A percentile compares a stretch with the other conserved stretches of the same genome.
Conservation (phyloP, 2,888 invertebrate genomes). For the Podotricha telesiphe region DNA sequence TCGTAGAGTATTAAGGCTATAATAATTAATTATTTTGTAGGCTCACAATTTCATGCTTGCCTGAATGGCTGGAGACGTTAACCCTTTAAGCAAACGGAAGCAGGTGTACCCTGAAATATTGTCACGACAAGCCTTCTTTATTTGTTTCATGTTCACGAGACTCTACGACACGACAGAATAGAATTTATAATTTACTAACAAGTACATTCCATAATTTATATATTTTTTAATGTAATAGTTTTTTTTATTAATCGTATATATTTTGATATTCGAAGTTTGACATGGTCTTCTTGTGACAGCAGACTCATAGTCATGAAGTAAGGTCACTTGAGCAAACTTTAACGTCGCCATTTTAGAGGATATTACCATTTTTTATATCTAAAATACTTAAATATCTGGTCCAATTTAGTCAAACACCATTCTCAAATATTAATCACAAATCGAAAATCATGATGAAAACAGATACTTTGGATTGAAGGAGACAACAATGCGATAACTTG, state of each 20-base stretch:
- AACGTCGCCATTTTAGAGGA: too few species aligned
- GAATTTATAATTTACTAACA: background rate
- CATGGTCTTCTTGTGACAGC: too few species aligned
- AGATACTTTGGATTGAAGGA: conserved; percentile 8
- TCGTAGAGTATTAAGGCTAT: too few species aligned
- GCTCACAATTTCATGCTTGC: conserved; percentile 12
- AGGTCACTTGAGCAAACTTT: too few species aligned
- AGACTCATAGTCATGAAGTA: too few species aligned
- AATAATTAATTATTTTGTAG: conserved; percentile 12
- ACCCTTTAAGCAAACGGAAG: conserved; percentile 17
- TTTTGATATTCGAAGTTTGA: too few species aligned
- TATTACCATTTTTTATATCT: too few species aligned
- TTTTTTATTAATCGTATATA: too few species aligned
- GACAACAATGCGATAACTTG: conserved; percentile 12
- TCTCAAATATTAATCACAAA: background rate
- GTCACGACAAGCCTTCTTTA: background rate
- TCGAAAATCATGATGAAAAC: conserved; percentile 4
- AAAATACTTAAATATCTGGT: too few species aligned
- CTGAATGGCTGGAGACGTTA: background rate
- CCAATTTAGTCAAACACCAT: background rate
- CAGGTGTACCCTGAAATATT: conserved; percentile 20
- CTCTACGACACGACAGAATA: background rate
- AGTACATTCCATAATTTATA: too few species aligned
- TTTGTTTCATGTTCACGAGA: conserved; percentile 1
- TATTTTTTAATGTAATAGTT: too few species aligned